Conservation (phyloP, 2,113 vertebrate genomes). For the Phasianus colchicus region DNA sequence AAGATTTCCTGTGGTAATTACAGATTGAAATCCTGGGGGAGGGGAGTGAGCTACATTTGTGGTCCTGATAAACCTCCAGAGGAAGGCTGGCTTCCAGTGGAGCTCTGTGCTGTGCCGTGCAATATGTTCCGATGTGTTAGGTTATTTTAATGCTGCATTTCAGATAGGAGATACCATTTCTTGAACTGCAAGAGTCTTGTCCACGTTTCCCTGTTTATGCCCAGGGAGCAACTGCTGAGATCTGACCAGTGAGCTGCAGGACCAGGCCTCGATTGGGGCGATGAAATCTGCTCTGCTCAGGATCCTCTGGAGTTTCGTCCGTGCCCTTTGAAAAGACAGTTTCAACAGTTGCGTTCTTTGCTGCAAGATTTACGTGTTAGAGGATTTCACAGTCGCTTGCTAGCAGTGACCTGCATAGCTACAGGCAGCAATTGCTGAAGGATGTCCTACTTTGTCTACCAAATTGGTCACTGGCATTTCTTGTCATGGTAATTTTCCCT, state of each 20-base stretch:
- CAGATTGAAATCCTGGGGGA: background rate
- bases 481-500: constrained; percentile 61
- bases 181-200: background rate
- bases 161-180: background rate
- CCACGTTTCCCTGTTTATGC: background rate
- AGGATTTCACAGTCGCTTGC: background rate
- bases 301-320: background rate
- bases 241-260: background rate
- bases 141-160: background rate
- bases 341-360: background rate
- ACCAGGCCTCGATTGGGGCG: background rate
- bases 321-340: background rate
- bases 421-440: background rate
- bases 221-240: background rate
- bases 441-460: constrained; percentile 49
- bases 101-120: background rate
- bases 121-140: background rate
- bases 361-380: background rate
- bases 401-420: constrained; percentile 44
- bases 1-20: constrained; percentile 6
- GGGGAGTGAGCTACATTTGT: background rate
- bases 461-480: constrained; percentile 56
- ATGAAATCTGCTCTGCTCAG: background rate
- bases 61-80: background rate
- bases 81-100: background rate